Base-by-base conservation (phyloP, 1,140 invertebrate genomes). In the Heliconius himera region DNA sequence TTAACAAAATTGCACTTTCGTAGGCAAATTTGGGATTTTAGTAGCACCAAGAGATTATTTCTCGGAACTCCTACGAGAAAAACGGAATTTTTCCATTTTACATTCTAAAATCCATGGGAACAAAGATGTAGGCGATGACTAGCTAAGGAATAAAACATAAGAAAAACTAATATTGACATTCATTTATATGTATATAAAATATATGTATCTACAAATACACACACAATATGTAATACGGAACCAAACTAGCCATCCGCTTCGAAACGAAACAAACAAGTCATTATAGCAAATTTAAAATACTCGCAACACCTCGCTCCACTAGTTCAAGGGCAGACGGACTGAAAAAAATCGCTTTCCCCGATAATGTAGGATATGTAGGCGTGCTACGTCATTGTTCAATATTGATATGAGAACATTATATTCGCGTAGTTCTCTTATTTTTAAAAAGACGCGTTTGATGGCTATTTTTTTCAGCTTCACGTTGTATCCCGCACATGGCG, bases 241-340 rank as follows among this genome's bases (percentile, higher is more conserved):
- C 54, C 54, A 60, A 60, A n/a, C 16, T n/a, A 22, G 3, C n/a
- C 20, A n/a, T 60, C n/a, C 8, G 54, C 54, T 8, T 60, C n/a
- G 9, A n/a, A 22, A 22, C 41, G 3, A 16, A 46, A 46, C 1
- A 22, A 60, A 60, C 54, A 22, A 72, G 66, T 66, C 38, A 72
- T 73, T 80, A 82, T 83, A 76, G 76, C 26, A 60, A 66, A 76
- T 76, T 41, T 51, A 76, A 81, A 75, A 81, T 71, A 79, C 8
- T 60, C n/a, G n/a, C 78, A 72, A 78, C 81, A 83, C 81, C 82
- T 74, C 81, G 73, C 80, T 82, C 83, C 82, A 84, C 86, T 86
- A 84, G 87, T 89, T 89, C 87, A 87, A 89, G 87, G 86, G 70
- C 84, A 84, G 81, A 82, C 81, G 51, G 51, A 74, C 82, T 81